Conservation (phyloP, 2,888 invertebrate species). For the Cyclophora albipunctata region DNA sequence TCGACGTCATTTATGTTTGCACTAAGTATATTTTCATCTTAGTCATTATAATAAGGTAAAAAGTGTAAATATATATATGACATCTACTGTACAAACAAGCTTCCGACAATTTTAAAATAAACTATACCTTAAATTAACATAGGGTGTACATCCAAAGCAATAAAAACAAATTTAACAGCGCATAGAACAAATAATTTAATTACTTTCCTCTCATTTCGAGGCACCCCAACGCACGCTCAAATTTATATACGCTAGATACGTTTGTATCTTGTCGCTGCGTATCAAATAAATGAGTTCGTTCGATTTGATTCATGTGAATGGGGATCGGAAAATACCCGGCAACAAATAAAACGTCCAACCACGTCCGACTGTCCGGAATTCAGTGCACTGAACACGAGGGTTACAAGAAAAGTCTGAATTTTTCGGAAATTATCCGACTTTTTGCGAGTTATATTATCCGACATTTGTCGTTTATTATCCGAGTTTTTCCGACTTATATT, state of each 20-base stretch:
- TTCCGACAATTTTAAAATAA: too few species aligned
- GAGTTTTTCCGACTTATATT: neutral
- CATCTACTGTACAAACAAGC: too few species aligned
- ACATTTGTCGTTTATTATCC: neutral
- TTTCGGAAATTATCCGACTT: neutral
- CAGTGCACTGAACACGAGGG: constrained; percentile 24
- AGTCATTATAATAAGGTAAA: too few species aligned
- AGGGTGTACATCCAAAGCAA: too few species aligned
- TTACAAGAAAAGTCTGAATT: constrained; percentile 5
- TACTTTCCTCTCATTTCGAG: constrained; percentile 7
- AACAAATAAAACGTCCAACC: constrained; percentile 63
- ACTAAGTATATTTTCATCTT: too few species aligned
- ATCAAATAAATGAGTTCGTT: constrained; percentile 70
- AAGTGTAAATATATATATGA: too few species aligned
- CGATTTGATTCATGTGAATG: constrained; percentile 70
- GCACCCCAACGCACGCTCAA: constrained; percentile 16
- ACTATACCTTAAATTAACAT: too few species aligned
- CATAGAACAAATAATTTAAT: neutral
- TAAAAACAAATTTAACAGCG: too few species aligned
- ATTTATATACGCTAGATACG: constrained; percentile 34
- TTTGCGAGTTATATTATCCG: neutral
- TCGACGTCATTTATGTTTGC: too few species aligned
- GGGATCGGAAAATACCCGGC: constrained; percentile 59
- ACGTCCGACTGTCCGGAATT: constrained; percentile 39
- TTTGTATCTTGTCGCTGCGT: constrained; percentile 50